Evolutionary conservation across 1,140 invertebrate genomes (phyloP), one percentile per base, ranked within the genome.

Genomic region (Thaumatotibia leucotreta): DNA sequence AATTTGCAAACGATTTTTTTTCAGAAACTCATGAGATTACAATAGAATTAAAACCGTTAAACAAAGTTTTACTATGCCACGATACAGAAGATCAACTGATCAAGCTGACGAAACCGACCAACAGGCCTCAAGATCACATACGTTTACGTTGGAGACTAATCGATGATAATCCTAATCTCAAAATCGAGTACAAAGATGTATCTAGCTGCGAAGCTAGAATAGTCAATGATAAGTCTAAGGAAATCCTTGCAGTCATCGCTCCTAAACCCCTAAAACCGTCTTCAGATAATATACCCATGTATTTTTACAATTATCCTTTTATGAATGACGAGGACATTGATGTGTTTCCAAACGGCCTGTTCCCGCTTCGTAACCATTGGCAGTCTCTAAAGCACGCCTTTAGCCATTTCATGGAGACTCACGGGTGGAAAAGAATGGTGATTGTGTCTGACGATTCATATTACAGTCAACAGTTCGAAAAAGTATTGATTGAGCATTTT

Each of bases 401-500:
- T 9, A 10, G 67, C 0, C 29, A 39, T 17, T 69, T 72, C n/a
- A 32, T 77, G 8, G 23, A 69, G 17, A 10, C 9, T 1, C 29
- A 65, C 11, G 22, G 61, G 4, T 75, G 69, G 69, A 27, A 58
- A 5, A 61, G 75, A 63, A 39, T 72, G 1, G 75, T 63, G 1
- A 54, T 77, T 4, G 35, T 75, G 17, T 73, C 73, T n/a, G 75
- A 77, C 64, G 65, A 69, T 29, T 65, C 68, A 4, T 10, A 24
- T 9, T 71, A 68, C 20, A 77, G 73, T 62, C 17, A 29, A 17
- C 31, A 22, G 1, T 71, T 74, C 63, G 65, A 67, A 68, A 33
- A 61, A 4, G 65, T 68, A 35, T 32, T 74, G n/a, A 63, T 24
- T 0, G 8, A 49, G 8, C 11, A 63, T 5, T 72, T 76, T 20